phyloP scores from a whole-genome alignment of 2,888 invertebrate genomes.

The Nomada ruficornis region DNA sequence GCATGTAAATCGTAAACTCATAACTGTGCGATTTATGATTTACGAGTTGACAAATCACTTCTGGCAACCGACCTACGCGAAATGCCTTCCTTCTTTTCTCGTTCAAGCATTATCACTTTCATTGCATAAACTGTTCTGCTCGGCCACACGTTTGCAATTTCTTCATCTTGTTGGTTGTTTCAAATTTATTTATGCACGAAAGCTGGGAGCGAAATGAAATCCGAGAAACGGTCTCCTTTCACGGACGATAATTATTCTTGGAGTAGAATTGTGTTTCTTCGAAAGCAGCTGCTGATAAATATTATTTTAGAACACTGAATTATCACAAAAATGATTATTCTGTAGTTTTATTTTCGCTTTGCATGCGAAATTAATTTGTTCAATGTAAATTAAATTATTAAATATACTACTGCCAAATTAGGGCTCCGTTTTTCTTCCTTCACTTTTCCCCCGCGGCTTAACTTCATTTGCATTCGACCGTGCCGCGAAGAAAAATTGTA shows the following conservation, averaged over 20 bases:
- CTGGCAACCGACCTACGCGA: constrained; percentile 70
- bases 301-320: not conserved
- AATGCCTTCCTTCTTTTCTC: constrained; percentile 40
- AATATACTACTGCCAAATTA: not conserved
- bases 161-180: constrained; percentile 18
- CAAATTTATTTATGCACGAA: constrained; percentile 18
- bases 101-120: not conserved
- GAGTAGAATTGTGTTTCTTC: not conserved
- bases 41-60: constrained; percentile 76
- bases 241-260: constrained; percentile 6
- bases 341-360: not conserved
- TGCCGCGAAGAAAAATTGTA: not conserved
- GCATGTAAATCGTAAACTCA: constrained; percentile 24
- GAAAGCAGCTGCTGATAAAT: constrained; percentile 5
- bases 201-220: constrained; percentile 15
- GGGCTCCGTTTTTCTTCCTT: not conserved
- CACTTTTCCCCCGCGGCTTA: too few species aligned
- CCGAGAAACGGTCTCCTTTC: constrained; percentile 13
- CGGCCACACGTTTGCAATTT: constrained; percentile 25
- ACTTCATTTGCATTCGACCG: constrained; percentile 25
- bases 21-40: constrained; percentile 60
- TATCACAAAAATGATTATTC: not conserved
- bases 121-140: constrained; percentile 20
- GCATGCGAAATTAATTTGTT: not conserved
- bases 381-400: not conserved